These are phyloP conservation scores for Myrmecobius fasciatus DNA, from an alignment of 2,113 vertebrate species.

Conservation along the genomic window DNA sequence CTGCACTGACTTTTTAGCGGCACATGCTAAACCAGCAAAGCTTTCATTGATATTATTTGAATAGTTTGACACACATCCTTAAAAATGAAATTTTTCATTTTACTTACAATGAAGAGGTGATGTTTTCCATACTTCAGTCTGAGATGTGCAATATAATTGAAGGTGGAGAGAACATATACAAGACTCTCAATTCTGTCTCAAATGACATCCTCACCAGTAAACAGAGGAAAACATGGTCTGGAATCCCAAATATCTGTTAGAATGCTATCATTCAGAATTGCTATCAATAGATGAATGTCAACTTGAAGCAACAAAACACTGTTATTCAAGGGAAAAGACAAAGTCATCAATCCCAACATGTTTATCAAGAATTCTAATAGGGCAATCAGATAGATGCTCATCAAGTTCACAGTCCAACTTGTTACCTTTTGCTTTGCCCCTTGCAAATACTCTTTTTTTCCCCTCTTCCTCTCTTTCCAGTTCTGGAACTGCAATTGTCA, in stretches of 20 bases:
- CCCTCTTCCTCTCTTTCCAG: not conserved
- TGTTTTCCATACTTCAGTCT: not conserved
- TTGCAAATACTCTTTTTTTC: not conserved
- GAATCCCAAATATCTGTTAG: not conserved
- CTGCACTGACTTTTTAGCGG: not conserved
- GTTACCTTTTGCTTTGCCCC: not conserved
- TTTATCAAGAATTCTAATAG: not conserved
- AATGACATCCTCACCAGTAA: not conserved
- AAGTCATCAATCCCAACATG: not conserved
- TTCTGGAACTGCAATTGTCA: not conserved
- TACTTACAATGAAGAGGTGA: not conserved
- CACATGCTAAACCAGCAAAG: not conserved
- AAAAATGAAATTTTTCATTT: not conserved
- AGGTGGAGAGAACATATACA: not conserved
- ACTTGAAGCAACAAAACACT: not conserved
- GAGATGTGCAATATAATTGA: not conserved
- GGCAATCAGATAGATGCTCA: not conserved
- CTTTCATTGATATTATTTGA: not conserved
- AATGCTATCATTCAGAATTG: not conserved
- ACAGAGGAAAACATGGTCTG: slow-evolving; percentile 2
- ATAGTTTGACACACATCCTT: not conserved
- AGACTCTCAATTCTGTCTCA: not conserved
- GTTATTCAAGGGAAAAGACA: not conserved
- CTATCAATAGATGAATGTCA: not conserved
- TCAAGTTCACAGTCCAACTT: not conserved